Evolutionary conservation across 2,888 invertebrate species (phyloP), one percentile per base, ranked within the genome.

Genomic region (Mesorhabditis belari): DNA sequence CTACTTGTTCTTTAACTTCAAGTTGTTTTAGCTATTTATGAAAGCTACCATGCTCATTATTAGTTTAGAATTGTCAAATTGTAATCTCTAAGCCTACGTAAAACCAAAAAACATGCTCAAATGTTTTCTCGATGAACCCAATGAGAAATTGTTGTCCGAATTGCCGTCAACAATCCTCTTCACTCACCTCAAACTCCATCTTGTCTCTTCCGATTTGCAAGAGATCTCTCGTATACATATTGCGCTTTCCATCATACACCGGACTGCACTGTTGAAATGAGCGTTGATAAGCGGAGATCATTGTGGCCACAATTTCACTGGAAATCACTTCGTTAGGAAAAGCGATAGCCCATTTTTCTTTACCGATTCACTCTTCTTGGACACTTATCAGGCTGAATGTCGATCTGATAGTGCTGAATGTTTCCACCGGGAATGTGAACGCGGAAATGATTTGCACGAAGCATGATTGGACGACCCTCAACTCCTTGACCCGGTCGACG

Each of bases 361-460:
- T 27, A 61, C 84, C 85, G 82, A 80, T 86, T 86, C 73, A 93
- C 93, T 86, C 98, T 92, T 75, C 98, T 87, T 57, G 98, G 98
- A 84, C 98, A 99, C 85, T 99, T 99, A 83, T 99, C 98, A 49
- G 98, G 98, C 81, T 92, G 92, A 82, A 99, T 96, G 83, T 91
- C 92, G 73, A 99, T 91, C 84, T 96, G 94, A 84, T 99, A 99
- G 83, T 98, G 98, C 85, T 98, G 96, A 60, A 99, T 93, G 84
- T 89, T 94, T 62, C 96, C 93, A 80, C 95, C 87, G 24, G 98
- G 98, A 90, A 99, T 96, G 56, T 92, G 89, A 82, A 98, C 78
- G 87, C 95, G 94, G 85, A 99, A 99, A 85, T 99, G 98, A 85
- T 99, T 99, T 70, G 98, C 98, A 75, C 95, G 88, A 73, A 99